Conservation (phyloP, 2,113 vertebrate genomes). For the Cyanoramphus novaezelandiae region DNA sequence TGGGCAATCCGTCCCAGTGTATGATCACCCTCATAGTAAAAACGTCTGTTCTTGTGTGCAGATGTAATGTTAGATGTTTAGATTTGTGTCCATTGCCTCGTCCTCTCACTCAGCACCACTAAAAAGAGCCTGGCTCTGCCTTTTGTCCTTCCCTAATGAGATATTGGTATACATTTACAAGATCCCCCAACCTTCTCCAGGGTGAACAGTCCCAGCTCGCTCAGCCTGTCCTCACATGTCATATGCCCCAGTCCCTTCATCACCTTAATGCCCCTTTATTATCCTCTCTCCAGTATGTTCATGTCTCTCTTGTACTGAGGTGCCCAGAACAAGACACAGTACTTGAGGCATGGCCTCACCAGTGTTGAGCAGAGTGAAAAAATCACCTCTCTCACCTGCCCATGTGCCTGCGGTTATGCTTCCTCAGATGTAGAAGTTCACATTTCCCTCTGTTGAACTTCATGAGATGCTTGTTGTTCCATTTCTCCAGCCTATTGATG, state of each 20-base stretch:
- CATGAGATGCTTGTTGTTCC: neutral
- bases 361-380: neutral
- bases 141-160: neutral
- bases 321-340: neutral
- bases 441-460: neutral
- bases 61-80: neutral
- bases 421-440: neutral
- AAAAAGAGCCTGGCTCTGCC: neutral
- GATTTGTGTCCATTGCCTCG: neutral
- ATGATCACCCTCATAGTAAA: neutral
- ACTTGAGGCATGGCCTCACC: neutral
- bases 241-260: neutral
- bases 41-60: neutral
- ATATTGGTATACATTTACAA: neutral
- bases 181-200: neutral
- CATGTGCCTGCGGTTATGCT: neutral
- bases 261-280: neutral
- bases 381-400: neutral
- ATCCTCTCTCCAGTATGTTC: neutral
- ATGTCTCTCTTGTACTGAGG: neutral
- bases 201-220: neutral
- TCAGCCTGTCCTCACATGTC: neutral
- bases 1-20: neutral
- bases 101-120: neutral
- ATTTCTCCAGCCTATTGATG: neutral